Base-by-base conservation (phyloP, 2,113 vertebrate genomes). In the Cacatua alba region DNA sequence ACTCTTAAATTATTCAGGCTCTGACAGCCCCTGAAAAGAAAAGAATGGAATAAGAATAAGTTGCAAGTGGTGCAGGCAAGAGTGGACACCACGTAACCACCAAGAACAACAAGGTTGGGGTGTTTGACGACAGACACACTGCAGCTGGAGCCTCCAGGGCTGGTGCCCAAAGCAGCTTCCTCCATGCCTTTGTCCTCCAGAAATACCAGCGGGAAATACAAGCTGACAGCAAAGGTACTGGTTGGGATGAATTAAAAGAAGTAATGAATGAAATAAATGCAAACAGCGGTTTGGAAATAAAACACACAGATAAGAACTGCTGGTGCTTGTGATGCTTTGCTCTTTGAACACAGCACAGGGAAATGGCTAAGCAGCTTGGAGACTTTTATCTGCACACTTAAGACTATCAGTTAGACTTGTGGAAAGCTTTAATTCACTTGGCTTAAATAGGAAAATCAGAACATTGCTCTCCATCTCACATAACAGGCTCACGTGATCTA, bases 1-100 rank as follows among this genome's bases (percentile, higher is more conserved):
- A 92, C 96, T 96, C 92, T 87, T 96, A 96, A 96, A 93, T 94
- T 96, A 96, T 89, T 97, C 96, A 97, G 95, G 96, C 94, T 96
- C 95, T 95, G 95, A 94, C 95, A 96, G 96, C 92, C 96, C 96
- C 96, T 96, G 94, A 96, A 97, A 96, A 96, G 92, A 96, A 95
- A 97, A 96, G 95, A 94, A 96, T 2, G 95, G 95, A 96, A 96
- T 64, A 97, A 96, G 94, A 85, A 96, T 96, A 89, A 96, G 94
- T 97, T 79, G 94, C 26, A 49, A 84, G 94, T 63, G 95, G 94
- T 41, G 88, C 92, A 92, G 83, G 88, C 26, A 19, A 86, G 86
- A 57, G 92, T 2, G 81, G 94, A 95, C 95, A 95, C 92, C 95
- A 96, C 41, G 95, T 77, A 96, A 95, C 84, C 94, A 96, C 83